Evolutionary conservation across 2,113 vertebrate species (phyloP).

Genomic region (Epinephelus lanceolatus): DNA sequence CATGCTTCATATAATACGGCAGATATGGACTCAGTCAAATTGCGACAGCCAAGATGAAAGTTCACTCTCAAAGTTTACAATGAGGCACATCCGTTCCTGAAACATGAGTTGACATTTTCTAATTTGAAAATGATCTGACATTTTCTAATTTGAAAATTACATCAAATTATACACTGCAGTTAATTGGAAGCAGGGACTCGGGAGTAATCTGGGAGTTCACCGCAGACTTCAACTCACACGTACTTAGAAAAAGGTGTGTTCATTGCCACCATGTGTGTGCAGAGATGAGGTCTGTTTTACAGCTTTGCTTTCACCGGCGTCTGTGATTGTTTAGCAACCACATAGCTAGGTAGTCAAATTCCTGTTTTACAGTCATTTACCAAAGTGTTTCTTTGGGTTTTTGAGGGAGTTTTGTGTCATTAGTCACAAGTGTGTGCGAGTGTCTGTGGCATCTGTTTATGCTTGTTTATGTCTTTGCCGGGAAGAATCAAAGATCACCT

Average conservation of each 20-base stretch:
- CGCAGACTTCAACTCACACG: conserved; percentile 43
- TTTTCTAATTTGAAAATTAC: conserved; percentile 55
- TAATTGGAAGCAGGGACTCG: conserved; percentile 46
- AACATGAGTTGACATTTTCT: conserved; percentile 41
- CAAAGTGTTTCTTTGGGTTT: conserved; percentile 51
- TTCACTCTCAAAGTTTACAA: conserved; percentile 7
- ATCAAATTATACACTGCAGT: conserved; percentile 41
- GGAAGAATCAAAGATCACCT: conserved; percentile 43
- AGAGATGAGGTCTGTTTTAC: conserved; percentile 53
- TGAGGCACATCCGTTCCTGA: conserved; percentile 3
- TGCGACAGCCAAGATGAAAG: background rate
- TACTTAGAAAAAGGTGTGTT: conserved; percentile 51
- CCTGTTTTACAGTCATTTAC: conserved; percentile 60
- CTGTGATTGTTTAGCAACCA: conserved; percentile 56
- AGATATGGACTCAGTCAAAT: background rate
- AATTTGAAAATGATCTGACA: conserved; percentile 38
- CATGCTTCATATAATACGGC: background rate
- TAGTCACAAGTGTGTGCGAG: conserved; percentile 36
- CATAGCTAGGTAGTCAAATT: conserved; percentile 54
- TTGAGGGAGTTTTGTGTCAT: conserved; percentile 21
- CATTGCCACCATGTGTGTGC: conserved; percentile 65
- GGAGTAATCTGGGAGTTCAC: conserved; percentile 43
- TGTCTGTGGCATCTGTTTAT: conserved; percentile 43
- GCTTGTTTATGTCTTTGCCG: conserved; percentile 51
- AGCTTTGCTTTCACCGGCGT: conserved; percentile 39